A percentile compares a stretch with the other conserved stretches of the same genome.
Conservation (phyloP, 2,113 vertebrate genomes). For the Brachypodius melanocephalos region DNA sequence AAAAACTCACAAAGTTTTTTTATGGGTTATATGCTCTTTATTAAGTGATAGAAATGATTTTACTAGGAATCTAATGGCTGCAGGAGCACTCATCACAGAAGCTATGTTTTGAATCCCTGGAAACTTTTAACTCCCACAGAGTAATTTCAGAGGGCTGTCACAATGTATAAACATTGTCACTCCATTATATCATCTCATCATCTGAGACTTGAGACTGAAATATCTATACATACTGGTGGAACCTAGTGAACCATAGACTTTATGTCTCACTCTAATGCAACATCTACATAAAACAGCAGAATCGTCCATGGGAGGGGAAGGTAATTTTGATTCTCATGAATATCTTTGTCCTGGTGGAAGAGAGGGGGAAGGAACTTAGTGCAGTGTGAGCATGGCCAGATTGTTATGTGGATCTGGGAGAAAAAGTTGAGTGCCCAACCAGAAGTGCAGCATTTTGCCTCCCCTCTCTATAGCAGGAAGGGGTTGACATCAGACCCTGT, state of each 20-base stretch:
- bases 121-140: background rate
- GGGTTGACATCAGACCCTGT: background rate
- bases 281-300: background rate
- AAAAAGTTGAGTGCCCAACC: rapidly evolving
- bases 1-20: rapidly evolving
- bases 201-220: background rate
- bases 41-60: background rate
- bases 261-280: background rate
- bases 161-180: background rate
- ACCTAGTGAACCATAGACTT: background rate
- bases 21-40: background rate
- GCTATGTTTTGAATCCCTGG: background rate
- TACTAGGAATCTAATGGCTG: background rate
- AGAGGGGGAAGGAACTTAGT: background rate
- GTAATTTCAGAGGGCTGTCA: background rate
- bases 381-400: too few species aligned
- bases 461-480: background rate
- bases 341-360: background rate
- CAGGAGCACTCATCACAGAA: background rate
- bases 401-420: background rate
- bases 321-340: background rate
- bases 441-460: background rate
- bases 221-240: background rate
- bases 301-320: background rate
- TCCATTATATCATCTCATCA: background rate